These are phyloP conservation scores for Gobius niger DNA, from an alignment of 2,113 vertebrate species.

Conservation along the genomic window DNA sequence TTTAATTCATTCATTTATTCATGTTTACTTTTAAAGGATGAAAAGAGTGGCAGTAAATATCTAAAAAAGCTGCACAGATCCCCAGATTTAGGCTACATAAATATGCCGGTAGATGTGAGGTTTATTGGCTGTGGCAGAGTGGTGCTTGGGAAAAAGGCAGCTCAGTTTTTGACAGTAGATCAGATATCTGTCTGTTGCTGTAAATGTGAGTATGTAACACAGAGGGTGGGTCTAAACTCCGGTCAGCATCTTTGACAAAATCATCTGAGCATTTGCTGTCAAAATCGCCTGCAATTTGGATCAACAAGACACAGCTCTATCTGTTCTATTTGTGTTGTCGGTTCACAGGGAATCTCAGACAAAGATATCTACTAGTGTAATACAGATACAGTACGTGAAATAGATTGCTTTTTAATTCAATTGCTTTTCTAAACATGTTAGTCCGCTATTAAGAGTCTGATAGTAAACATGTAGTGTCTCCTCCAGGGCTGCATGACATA, in stretches of 20 bases:
- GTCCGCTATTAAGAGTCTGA: too few species aligned
- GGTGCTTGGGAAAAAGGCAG: not conserved
- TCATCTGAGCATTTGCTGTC: not conserved
- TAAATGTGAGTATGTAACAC: not conserved
- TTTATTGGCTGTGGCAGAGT: not conserved
- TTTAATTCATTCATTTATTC: too few species aligned
- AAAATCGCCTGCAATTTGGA: not conserved
- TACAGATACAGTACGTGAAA: too few species aligned
- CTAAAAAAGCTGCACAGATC: too few species aligned
- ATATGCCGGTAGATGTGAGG: not conserved
- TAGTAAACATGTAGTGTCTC: not conserved
- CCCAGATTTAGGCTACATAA: too few species aligned
- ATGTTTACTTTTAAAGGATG: too few species aligned
- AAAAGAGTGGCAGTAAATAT: not conserved
- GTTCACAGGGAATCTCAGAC: too few species aligned
- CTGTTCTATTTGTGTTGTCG: not conserved
- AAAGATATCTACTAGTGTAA: too few species aligned
- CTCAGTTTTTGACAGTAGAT: not conserved
- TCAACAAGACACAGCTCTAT: not conserved
- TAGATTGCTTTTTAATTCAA: too few species aligned
- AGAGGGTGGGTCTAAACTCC: not conserved
- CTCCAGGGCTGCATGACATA: not conserved
- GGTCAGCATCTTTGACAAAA: not conserved
- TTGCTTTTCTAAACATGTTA: too few species aligned
- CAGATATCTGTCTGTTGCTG: not conserved